Evolutionary conservation across 2,113 vertebrate species (phyloP).

Genomic region (Elephas maximus): DNA sequence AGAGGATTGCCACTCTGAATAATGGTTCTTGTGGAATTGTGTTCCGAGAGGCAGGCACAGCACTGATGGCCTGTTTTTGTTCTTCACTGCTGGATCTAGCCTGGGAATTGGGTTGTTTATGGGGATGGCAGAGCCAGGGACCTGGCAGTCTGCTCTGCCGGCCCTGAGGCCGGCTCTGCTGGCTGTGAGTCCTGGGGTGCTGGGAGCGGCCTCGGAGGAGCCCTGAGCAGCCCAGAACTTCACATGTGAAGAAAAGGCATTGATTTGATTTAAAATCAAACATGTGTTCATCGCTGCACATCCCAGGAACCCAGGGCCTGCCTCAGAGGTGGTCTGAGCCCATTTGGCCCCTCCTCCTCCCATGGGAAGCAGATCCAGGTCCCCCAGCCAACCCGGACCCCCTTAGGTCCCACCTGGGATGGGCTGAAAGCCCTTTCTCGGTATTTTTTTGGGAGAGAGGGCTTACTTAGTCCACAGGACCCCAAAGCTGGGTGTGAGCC

Average conservation of each 20-base stretch:
- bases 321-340: neutral
- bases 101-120: neutral
- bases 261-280: neutral
- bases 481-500: neutral
- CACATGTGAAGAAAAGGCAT: neutral
- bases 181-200: neutral
- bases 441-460: neutral
- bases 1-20: constrained; percentile 22
- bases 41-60: neutral
- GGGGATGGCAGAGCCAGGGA: rapidly evolving
- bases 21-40: constrained; percentile 15
- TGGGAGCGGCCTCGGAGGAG: neutral
- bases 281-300: neutral
- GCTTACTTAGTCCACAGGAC: neutral
- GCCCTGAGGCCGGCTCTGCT: neutral
- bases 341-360: rapidly evolving
- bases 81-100: neutral
- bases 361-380: too few relatives aligned
- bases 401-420: neutral
- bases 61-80: neutral
- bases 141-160: neutral
- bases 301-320: neutral
- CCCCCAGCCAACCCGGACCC: neutral
- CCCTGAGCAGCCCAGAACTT: neutral
- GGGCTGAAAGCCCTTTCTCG: neutral